These are phyloP conservation scores for Monomorium pharaonis DNA, from an alignment of 1,140 invertebrate genomes.

Conservation along the genomic window DNA sequence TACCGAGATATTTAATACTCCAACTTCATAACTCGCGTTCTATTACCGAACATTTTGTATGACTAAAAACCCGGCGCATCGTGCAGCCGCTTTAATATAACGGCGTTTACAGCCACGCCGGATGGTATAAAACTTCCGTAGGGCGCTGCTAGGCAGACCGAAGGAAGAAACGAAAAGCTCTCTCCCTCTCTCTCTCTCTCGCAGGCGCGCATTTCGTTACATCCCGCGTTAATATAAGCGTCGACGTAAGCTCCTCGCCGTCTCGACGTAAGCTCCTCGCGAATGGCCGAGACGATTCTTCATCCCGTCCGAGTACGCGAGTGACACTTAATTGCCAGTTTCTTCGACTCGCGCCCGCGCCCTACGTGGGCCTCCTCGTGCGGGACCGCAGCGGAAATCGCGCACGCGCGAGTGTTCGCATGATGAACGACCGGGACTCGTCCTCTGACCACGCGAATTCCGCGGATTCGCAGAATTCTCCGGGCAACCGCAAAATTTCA, in stretches of 20 bases:
- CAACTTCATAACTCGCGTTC: conserved; percentile 22
- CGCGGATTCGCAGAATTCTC: conserved; percentile 57
- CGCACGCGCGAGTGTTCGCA: background rate
- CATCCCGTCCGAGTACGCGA: conserved; percentile 34
- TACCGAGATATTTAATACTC: conserved; percentile 28
- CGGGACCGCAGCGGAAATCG: background rate
- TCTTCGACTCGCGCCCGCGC: conserved; percentile 42
- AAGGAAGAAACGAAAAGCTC: background rate
- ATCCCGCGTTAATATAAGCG: conserved; percentile 34
- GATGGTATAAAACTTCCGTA: conserved; percentile 12
- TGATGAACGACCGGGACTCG: conserved; percentile 67
- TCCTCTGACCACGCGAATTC: conserved; percentile 56
- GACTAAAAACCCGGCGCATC: background rate
- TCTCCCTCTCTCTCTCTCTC: too few relatives aligned
- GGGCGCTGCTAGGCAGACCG: background rate
- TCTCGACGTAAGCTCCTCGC: background rate
- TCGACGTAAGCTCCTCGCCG: background rate
- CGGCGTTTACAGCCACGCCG: conserved; percentile 1
- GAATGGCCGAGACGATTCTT: conserved; percentile 44
- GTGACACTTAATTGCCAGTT: conserved; percentile 61
- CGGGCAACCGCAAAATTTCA: conserved; percentile 63
- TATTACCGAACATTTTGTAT: background rate
- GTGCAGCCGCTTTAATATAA: background rate
- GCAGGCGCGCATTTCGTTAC: conserved; percentile 26
- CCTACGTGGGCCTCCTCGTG: background rate